Percentiles rank a stretch among this genome's conserved stretches.
Conservation (phyloP, 1,140 invertebrate genomes). For the Aethina tumida region DNA sequence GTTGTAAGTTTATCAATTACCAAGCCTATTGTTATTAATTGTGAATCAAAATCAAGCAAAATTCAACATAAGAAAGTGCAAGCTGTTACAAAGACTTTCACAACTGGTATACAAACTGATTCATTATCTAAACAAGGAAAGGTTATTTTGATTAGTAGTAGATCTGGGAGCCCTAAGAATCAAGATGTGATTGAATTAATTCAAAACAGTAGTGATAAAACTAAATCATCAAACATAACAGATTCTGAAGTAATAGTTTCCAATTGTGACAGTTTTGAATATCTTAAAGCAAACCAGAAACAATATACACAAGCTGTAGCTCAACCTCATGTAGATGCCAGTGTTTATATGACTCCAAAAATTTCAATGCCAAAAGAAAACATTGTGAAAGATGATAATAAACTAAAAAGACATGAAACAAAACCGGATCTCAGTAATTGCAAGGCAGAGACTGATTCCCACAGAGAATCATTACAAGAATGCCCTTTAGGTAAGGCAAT, state of each 20-base stretch:
- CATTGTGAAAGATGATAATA: conserved; percentile 3
- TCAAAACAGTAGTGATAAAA: conserved; percentile 8
- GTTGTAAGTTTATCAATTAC: conserved; percentile 20
- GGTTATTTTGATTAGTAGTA: neutral
- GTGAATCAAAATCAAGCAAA: conserved; percentile 7
- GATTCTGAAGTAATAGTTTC: conserved; percentile 10
- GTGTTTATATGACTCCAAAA: neutral
- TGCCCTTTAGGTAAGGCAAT: neutral
- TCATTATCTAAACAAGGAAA: conserved; percentile 2
- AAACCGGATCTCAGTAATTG: neutral
- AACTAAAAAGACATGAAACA: conserved; percentile 2
- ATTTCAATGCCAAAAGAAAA: neutral
- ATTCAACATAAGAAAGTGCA: conserved; percentile 17
- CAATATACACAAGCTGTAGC: no score
- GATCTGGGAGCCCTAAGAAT: conserved; percentile 1
- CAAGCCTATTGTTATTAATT: conserved; percentile 25
- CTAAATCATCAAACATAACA: conserved; percentile 7
- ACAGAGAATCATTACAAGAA: neutral
- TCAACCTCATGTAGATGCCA: neutral
- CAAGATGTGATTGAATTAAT: conserved; percentile 12
- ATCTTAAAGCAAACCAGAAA: conserved; percentile 8
- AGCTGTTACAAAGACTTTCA: conserved; percentile 10
- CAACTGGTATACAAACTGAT: conserved; percentile 22
- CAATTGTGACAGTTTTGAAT: conserved; percentile 29
- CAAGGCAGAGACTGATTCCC: neutral